Conservation (phyloP, 2,797 vertebrate genomes). For the Sebastes matsubarae region DNA sequence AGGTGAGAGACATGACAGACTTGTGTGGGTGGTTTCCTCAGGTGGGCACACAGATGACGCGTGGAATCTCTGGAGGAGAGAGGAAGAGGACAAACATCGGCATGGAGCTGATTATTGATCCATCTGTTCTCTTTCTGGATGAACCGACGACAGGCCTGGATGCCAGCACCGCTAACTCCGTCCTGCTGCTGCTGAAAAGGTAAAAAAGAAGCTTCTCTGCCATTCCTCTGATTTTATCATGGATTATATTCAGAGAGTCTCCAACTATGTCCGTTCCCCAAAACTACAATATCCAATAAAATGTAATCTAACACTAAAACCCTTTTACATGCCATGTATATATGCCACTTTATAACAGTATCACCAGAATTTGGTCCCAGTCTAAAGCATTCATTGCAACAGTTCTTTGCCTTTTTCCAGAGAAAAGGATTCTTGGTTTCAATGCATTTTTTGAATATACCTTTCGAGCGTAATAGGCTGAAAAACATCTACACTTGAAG, state of each 20-base stretch:
- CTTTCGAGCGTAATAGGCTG: not conserved
- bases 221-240: not conserved
- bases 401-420: not conserved
- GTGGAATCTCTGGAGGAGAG: conserved; percentile 95
- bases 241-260: not conserved
- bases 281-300: not conserved
- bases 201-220: conserved; percentile 35
- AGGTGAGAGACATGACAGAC: not conserved
- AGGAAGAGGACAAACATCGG: conserved; percentile 95
- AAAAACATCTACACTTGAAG: not conserved
- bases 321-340: not conserved
- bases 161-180: conserved; percentile 93
- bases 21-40: conserved; percentile 46
- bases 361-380: not conserved
- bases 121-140: conserved; percentile 92
- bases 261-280: not conserved
- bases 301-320: not conserved
- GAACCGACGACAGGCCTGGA: conserved; percentile 96
- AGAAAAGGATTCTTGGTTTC: not conserved
- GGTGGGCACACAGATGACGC: conserved; percentile 91
- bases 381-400: not conserved
- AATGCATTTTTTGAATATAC: not conserved
- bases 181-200: conserved; percentile 92
- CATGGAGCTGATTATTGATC: conserved; percentile 95
- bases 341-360: not conserved